Evolutionary conservation across 2,113 vertebrate species (phyloP).

Genomic region (Cyphomyrus plagiostoma): DNA sequence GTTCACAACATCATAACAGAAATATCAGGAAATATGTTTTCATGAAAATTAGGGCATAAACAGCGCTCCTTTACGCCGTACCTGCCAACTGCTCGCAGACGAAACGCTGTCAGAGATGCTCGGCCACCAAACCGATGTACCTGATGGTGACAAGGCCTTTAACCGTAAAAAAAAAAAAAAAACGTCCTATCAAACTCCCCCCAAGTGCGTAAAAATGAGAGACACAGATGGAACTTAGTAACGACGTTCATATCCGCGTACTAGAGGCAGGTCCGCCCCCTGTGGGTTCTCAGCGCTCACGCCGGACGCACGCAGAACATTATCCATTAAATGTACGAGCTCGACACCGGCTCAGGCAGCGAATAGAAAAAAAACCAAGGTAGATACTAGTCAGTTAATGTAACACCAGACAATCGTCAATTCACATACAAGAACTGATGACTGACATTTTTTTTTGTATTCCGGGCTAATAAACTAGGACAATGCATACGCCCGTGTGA

Average conservation of each 20-base stretch:
- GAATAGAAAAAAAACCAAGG: background rate
- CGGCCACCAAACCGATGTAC: background rate
- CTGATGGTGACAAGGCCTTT: background rate
- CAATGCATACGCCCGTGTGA: background rate
- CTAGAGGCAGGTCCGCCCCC: background rate
- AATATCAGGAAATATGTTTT: background rate
- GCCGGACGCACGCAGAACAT: background rate
- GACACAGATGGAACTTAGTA: background rate
- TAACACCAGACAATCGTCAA: background rate
- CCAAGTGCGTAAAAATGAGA: background rate
- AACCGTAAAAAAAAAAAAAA: background rate
- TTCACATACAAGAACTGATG: background rate
- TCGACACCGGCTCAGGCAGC: background rate
- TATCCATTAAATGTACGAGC: background rate
- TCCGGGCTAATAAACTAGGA: background rate
- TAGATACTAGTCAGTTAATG: no score
- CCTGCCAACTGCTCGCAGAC: background rate
- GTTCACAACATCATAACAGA: background rate
- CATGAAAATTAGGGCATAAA: background rate
- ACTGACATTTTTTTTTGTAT: background rate
- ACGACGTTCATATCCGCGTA: background rate
- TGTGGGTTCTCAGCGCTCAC: background rate
- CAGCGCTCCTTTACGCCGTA: background rate
- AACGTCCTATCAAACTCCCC: background rate
- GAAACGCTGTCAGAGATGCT: background rate